A percentile compares a stretch with the other conserved stretches of the same genome.
Evolutionary conservation across 2,888 invertebrate genomes (phyloP).

Genomic region (Nemapogon koenigi): DNA sequence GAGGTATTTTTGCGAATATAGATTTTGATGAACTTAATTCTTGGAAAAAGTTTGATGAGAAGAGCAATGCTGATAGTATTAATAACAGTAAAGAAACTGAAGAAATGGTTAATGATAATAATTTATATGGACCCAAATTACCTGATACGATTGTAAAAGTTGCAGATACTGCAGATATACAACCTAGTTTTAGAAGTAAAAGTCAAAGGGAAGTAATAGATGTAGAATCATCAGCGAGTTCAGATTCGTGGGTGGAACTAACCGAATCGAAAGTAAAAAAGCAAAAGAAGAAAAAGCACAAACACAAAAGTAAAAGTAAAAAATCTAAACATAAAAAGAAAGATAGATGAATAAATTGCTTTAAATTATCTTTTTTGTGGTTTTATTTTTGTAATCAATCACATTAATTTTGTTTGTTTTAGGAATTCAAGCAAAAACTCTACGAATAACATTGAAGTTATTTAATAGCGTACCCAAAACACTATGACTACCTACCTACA

Average conservation of each 20-base stretch:
- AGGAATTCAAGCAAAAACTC: background rate
- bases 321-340: constrained; percentile 50
- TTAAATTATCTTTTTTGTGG: background rate
- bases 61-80: constrained; percentile 14
- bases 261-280: constrained; percentile 45
- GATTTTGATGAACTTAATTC: constrained; percentile 66
- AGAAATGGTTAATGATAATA: constrained; percentile 23
- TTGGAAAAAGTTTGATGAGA: constrained; percentile 29
- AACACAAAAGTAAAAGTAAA: constrained; percentile 47
- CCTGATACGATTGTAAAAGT: constrained; percentile 46
- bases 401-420: background rate
- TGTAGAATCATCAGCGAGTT: constrained; percentile 34
- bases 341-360: constrained; percentile 24
- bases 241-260: constrained; percentile 60
- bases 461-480: too few relatives aligned
- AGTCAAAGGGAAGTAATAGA: constrained; percentile 20
- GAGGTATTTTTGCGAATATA: constrained; percentile 74
- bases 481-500: too few relatives aligned
- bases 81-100: constrained; percentile 13
- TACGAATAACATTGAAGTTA: too few relatives aligned
- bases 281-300: constrained; percentile 44
- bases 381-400: background rate
- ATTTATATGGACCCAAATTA: constrained; percentile 66
- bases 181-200: constrained; percentile 25
- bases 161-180: constrained; percentile 6